A percentile compares a stretch with the other conserved stretches of the same genome.
Conservation (phyloP, 64 coral and sea anemone species). For the Montipora foliosa region DNA sequence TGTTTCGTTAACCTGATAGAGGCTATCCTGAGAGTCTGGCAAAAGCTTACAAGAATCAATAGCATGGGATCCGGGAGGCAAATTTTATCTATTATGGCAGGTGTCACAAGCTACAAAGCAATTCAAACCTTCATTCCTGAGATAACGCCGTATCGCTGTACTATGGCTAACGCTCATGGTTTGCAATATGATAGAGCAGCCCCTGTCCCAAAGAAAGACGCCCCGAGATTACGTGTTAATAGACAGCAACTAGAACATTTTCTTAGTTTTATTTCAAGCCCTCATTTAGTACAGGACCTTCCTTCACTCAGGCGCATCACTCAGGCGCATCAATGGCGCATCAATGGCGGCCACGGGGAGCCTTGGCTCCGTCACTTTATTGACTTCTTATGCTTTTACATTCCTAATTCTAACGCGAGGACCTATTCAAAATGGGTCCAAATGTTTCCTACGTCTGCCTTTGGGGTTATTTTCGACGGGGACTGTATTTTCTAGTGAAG, state of each 20-base stretch:
- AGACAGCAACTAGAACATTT: neutral
- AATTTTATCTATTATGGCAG: neutral
- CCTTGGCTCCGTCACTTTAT: neutral
- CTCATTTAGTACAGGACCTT: slow-evolving; percentile 9
- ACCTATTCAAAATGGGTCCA: neutral
- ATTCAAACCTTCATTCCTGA: neutral
- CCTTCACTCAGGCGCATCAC: neutral
- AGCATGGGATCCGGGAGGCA: neutral
- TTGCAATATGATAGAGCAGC: too few species aligned
- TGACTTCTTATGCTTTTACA: neutral
- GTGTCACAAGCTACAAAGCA: slow-evolving; percentile 1
- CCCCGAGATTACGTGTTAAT: neutral
- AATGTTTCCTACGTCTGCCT: neutral
- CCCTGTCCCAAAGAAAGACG: too few species aligned
- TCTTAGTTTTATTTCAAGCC: neutral
- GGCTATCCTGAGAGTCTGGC: neutral
- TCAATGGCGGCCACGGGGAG: neutral
- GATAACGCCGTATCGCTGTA: neutral
- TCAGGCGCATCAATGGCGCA: neutral
- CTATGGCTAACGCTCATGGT: neutral
- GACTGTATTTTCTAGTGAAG: too few species aligned
- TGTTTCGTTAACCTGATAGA: neutral
- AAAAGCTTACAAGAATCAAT: neutral
- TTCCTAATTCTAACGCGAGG: neutral
- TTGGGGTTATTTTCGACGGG: too few species aligned